These are phyloP conservation scores for Malaclemys terrapin DNA, from an alignment of 2,113 vertebrate genomes.

Conservation along the genomic window DNA sequence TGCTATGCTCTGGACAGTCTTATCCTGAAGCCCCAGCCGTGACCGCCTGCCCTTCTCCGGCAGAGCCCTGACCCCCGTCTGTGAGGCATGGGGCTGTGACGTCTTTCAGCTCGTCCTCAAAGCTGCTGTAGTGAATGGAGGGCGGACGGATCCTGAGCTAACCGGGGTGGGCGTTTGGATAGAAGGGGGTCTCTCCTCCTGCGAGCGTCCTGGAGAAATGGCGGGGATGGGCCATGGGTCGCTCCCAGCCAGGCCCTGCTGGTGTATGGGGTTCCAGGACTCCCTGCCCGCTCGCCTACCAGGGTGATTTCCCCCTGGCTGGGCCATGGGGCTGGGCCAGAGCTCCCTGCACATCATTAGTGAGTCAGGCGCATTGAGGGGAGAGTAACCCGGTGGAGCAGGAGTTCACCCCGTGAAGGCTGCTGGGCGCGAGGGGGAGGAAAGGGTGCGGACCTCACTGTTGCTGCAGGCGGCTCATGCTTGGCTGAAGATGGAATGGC, in stretches of 20 bases:
- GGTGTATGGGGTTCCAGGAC: not conserved
- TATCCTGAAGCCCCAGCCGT: not conserved
- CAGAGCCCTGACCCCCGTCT: too few relatives aligned
- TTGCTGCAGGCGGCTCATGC: not conserved
- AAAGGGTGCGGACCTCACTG: not conserved
- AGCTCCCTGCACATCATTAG: not conserved
- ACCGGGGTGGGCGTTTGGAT: not conserved
- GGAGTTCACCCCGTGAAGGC: slow-evolving; percentile 59
- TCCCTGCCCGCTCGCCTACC: not conserved
- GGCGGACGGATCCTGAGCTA: not conserved
- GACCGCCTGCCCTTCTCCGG: not conserved
- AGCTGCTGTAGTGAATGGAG: not conserved
- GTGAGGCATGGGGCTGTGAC: too few relatives aligned
- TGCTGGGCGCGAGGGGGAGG: slow-evolving; percentile 50
- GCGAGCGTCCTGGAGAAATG: too few relatives aligned
- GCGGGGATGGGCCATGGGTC: too few relatives aligned
- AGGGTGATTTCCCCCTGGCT: not conserved
- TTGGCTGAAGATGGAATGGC: slow-evolving; percentile 13
- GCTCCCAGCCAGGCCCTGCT: not conserved
- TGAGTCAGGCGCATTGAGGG: not conserved
- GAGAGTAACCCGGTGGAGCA: slow-evolving; percentile 35
- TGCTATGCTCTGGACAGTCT: not conserved
- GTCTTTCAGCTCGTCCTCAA: too few relatives aligned
- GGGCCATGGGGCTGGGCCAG: not conserved
- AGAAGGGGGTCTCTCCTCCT: not conserved